Evolutionary conservation across 2,113 vertebrate species (phyloP).

Genomic region (Lophius piscatorius): DNA sequence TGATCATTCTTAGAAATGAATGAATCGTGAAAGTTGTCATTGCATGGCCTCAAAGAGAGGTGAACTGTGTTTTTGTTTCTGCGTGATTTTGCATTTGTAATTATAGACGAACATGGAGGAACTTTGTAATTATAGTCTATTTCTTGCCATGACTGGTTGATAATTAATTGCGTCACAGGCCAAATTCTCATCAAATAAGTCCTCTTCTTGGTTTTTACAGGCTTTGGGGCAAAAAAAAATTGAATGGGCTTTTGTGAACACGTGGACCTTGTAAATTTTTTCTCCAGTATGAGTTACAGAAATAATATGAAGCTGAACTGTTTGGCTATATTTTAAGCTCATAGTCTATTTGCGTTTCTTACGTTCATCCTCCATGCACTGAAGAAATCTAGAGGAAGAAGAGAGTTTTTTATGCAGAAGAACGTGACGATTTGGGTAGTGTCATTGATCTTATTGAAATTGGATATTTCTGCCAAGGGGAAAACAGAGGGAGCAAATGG

Average conservation of each 20-base stretch:
- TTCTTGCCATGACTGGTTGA: not conserved
- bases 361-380: not conserved
- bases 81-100: slow-evolving; percentile 20
- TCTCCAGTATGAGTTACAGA: not conserved
- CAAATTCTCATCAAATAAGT: not conserved
- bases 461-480: slow-evolving; percentile 52
- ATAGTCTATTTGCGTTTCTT: not conserved
- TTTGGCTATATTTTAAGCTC: not conserved
- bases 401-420: slow-evolving; percentile 28
- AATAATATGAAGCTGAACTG: not conserved
- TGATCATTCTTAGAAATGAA: slow-evolving; percentile 14
- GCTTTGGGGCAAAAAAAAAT: not conserved
- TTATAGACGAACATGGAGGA: not conserved
- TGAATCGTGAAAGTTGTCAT: slow-evolving; percentile 13
- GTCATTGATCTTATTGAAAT: slow-evolving; percentile 65
- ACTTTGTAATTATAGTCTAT: no score
- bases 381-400: no score
- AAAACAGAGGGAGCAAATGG: slow-evolving; percentile 56
- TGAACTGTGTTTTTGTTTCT: slow-evolving; percentile 29
- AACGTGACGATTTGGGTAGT: slow-evolving; percentile 61
- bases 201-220: not conserved
- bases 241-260: not conserved
- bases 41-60: not conserved
- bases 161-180: not conserved
- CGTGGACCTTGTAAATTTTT: not conserved